Conservation (phyloP, 2,113 vertebrate species). For the Piliocolobus tephrosceles region DNA sequence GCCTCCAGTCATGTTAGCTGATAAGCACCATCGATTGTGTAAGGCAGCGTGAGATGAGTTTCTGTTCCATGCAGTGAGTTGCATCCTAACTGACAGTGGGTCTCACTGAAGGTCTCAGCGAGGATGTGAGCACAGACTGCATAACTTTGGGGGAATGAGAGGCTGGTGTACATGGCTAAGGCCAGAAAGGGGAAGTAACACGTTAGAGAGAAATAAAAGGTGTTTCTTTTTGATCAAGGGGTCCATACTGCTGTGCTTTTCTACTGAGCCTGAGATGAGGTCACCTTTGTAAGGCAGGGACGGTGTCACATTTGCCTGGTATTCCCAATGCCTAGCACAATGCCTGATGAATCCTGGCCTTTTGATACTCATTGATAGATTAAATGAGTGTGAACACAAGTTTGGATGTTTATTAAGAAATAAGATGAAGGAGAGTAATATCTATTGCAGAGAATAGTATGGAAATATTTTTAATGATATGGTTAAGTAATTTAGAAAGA, state of each 20-base stretch:
- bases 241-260: neutral
- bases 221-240: neutral
- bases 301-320: fast-evolving
- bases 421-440: neutral
- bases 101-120: neutral
- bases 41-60: neutral
- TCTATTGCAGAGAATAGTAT: neutral
- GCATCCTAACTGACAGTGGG: neutral
- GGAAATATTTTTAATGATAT: neutral
- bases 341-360: neutral
- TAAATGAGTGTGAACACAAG: neutral
- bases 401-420: neutral
- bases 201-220: neutral
- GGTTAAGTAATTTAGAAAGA: neutral
- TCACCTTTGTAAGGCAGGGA: neutral
- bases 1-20: neutral
- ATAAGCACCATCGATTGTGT: neutral
- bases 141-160: neutral
- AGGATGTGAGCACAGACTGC: neutral
- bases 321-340: neutral
- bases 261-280: neutral
- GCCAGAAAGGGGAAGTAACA: neutral
- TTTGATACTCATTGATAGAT: neutral
- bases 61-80: neutral
- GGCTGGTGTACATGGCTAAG: neutral